phyloP scores from a whole-genome alignment of 2,797 vertebrate genomes.

The Iguana delicatissima region DNA sequence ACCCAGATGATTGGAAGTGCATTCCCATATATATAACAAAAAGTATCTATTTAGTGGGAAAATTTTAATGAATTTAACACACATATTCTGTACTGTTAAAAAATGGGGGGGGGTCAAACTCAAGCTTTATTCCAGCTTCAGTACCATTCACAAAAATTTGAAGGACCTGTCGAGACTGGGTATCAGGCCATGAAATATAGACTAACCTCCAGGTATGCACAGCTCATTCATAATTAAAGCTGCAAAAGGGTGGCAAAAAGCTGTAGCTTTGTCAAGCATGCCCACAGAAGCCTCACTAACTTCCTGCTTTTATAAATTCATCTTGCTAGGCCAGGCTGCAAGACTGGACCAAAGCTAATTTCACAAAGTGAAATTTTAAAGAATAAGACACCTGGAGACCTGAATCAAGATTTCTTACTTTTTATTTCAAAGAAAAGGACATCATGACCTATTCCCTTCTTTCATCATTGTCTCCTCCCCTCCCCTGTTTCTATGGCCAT shows the following conservation, averaged over 20 bases:
- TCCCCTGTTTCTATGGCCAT: conserved; percentile 39
- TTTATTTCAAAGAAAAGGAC: conserved; percentile 38
- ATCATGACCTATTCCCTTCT: conserved; percentile 36
- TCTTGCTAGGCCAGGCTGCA: conserved; percentile 38
- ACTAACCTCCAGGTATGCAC: conserved; percentile 61
- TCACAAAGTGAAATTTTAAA: background rate
- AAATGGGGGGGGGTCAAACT: conserved; percentile 32
- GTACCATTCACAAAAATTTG: conserved; percentile 43
- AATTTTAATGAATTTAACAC: conserved; percentile 67
- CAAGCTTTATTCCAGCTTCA: conserved; percentile 44
- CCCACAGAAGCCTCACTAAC: conserved; percentile 59
- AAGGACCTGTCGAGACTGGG: conserved; percentile 40
- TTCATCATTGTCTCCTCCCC: conserved; percentile 45
- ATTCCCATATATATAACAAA: conserved; percentile 69
- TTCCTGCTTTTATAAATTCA: conserved; percentile 47
- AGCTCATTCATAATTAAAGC: conserved; percentile 56
- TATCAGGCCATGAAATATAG: conserved; percentile 34
- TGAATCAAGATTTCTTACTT: conserved; percentile 24
- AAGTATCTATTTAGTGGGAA: conserved; percentile 64
- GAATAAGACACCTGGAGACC: conserved; percentile 42
- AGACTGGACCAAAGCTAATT: background rate
- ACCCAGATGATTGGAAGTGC: conserved; percentile 52
- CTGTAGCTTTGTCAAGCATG: conserved; percentile 55
- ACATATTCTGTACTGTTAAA: conserved; percentile 45
- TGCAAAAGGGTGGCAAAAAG: conserved; percentile 55